These are phyloP conservation scores for Aeoliscus strigatus DNA, from an alignment of 2,797 vertebrate genomes.

Conservation along the genomic window DNA sequence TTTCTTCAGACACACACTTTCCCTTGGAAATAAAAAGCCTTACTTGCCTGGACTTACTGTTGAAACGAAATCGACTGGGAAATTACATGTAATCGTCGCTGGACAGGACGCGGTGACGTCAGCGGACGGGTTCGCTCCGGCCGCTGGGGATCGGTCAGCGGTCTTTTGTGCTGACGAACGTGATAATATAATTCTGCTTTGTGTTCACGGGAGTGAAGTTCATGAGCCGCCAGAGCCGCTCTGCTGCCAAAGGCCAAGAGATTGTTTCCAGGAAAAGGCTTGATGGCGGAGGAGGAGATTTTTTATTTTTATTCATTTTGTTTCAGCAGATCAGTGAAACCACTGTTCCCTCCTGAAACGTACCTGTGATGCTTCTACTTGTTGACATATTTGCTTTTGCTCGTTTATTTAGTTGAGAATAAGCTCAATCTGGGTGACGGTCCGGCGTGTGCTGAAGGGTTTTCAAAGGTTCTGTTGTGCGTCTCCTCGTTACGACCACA, in stretches of 20 bases:
- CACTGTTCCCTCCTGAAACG: conserved; percentile 26
- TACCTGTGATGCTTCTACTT: conserved; percentile 37
- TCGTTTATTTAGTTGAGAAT: too few species aligned
- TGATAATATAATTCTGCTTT: conserved; percentile 16
- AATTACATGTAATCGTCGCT: conserved; percentile 1
- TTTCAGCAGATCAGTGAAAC: too few species aligned
- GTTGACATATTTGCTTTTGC: conserved; percentile 2
- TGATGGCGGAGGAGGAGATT: conserved; percentile 32
- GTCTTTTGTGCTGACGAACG: conserved; percentile 7
- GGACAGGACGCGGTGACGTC: conserved; percentile 8
- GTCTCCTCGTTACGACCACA: conserved; percentile 19
- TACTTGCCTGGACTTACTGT: too few species aligned
- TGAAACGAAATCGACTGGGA: not conserved
- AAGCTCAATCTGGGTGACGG: too few species aligned
- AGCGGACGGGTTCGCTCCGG: conserved; percentile 15
- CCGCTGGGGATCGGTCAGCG: conserved; percentile 6
- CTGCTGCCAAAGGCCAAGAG: conserved; percentile 49
- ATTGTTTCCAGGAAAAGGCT: conserved; percentile 60
- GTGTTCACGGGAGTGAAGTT: conserved; percentile 35
- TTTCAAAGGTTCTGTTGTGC: conserved; percentile 22
- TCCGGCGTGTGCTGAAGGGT: not conserved
- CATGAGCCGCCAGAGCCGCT: conserved; percentile 14
- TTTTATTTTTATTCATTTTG: too few species aligned
- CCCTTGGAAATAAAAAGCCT: not conserved
- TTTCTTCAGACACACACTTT: too few species aligned